These are phyloP conservation scores for Didymodactylos carnosus DNA, from an alignment of 2,888 invertebrate species.

Conservation along the genomic window DNA sequence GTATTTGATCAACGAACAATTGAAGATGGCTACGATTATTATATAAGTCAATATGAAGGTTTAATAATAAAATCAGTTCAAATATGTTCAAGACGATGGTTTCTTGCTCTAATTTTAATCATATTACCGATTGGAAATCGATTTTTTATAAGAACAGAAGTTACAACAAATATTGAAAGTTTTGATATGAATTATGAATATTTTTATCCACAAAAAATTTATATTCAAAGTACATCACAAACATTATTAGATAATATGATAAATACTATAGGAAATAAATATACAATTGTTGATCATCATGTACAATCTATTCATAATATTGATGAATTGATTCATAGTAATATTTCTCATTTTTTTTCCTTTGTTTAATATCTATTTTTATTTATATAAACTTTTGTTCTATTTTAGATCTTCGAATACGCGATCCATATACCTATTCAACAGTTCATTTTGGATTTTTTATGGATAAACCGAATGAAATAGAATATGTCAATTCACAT, in stretches of 20 bases:
- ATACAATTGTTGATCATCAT: no score
- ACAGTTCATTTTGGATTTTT: background rate
- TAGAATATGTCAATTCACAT: background rate
- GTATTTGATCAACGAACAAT: background rate
- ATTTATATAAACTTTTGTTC: no score
- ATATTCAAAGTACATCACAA: no score
- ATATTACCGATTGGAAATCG: background rate
- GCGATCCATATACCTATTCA: background rate
- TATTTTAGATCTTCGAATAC: background rate
- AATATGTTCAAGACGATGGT: background rate
- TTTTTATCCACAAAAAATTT: background rate
- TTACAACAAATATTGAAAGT: no score
- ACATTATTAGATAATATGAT: no score
- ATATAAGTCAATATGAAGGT: background rate
- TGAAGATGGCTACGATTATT: background rate
- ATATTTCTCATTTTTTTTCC: no score
- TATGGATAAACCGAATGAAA: background rate
- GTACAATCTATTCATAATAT: no score
- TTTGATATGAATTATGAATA: background rate
- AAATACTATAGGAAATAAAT: no score
- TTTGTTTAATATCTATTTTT: no score
- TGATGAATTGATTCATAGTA: no score
- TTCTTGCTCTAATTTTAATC: background rate
- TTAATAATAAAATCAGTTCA: background rate
- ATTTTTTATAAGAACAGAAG: background rate